These are phyloP conservation scores for Zapornia atra DNA, from an alignment of 2,113 vertebrate genomes.

Conservation along the genomic window DNA sequence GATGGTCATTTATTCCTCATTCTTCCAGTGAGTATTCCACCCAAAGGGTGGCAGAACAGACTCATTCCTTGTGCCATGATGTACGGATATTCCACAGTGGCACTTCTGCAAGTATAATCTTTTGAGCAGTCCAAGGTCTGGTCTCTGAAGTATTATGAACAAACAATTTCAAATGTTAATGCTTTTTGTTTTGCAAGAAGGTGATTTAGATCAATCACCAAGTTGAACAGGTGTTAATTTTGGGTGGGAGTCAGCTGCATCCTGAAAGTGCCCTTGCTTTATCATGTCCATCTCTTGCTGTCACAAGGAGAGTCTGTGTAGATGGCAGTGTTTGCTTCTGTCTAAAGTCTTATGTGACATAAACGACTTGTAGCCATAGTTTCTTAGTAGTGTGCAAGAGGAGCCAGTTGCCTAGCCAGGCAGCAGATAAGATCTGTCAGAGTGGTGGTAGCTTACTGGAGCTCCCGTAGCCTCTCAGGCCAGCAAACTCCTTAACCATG, in stretches of 20 bases:
- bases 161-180: background rate
- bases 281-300: background rate
- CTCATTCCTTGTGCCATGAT: background rate
- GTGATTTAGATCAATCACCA: background rate
- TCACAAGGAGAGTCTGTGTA: background rate
- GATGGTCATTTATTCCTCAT: background rate
- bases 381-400: background rate
- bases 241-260: background rate
- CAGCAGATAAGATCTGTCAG: background rate
- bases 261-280: background rate
- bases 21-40: background rate
- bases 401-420: background rate
- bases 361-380: background rate
- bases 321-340: background rate
- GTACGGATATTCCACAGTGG: background rate
- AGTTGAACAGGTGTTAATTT: background rate
- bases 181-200: background rate
- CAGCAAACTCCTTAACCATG: background rate
- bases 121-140: background rate
- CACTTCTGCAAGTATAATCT: background rate
- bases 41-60: background rate
- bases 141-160: background rate
- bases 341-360: background rate
- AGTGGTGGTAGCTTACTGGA: background rate
- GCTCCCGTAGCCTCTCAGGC: background rate